Evolutionary conservation across 2,888 invertebrate genomes (phyloP).

Genomic region (Hololepta plana): DNA sequence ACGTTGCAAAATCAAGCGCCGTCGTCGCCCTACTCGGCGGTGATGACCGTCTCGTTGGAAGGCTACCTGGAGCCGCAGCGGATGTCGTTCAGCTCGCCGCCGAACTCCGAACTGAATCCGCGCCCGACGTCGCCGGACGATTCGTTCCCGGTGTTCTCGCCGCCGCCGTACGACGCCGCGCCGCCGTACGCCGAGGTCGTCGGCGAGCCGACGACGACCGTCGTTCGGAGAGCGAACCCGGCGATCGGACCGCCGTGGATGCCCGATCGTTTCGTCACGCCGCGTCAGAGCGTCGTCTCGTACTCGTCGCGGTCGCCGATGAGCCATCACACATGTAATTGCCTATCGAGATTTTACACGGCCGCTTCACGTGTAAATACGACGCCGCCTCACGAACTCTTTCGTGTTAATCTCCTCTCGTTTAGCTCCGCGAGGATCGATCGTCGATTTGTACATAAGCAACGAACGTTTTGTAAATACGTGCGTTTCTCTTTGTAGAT

Average conservation of each 20-base stretch:
- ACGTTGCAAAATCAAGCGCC: slow-evolving; percentile 31
- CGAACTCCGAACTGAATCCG: slow-evolving; percentile 50
- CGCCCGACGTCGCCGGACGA: slow-evolving; percentile 56
- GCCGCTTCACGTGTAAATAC: neutral
- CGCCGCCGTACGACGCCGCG: slow-evolving; percentile 45
- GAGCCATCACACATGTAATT: slow-evolving; percentile 86
- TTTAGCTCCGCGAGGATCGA: slow-evolving; percentile 1
- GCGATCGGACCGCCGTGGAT: slow-evolving; percentile 34
- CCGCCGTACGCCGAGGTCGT: slow-evolving; percentile 23
- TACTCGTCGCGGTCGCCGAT: slow-evolving; percentile 55
- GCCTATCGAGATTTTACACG: slow-evolving; percentile 3
- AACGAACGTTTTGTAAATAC: slow-evolving; percentile 5
- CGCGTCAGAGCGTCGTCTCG: slow-evolving; percentile 58
- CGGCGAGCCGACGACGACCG: slow-evolving; percentile 17
- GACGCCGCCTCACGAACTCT: too few species aligned
- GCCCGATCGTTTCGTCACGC: slow-evolving; percentile 31
- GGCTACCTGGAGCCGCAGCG: slow-evolving; percentile 72
- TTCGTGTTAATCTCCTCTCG: slow-evolving; percentile 1
- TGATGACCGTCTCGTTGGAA: slow-evolving; percentile 69
- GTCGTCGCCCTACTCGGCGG: slow-evolving; percentile 69
- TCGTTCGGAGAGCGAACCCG: slow-evolving; percentile 20
- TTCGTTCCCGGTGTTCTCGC: slow-evolving; percentile 71
- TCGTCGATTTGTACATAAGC: too few species aligned
- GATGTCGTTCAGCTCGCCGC: slow-evolving; percentile 64
- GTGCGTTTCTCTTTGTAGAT: slow-evolving; percentile 27